Percentiles rank a stretch among this genome's conserved stretches.
These are phyloP conservation scores for Eugnorisma glareosa DNA, from an alignment of 2,888 invertebrate genomes.

Conservation along the genomic window DNA sequence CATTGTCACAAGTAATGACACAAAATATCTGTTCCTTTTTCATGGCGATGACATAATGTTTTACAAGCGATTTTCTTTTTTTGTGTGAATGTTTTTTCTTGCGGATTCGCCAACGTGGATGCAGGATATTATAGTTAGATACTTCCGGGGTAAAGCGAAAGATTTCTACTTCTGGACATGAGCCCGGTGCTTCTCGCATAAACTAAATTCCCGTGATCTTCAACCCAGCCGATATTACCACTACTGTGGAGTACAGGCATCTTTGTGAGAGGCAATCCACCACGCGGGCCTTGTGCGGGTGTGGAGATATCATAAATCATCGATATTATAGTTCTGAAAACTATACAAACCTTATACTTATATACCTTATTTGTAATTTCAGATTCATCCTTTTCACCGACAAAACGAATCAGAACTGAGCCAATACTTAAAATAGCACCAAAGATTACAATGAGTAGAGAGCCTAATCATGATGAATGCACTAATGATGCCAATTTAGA, in stretches of 20 bases:
- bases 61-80: not conserved
- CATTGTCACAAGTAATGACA: conserved; percentile 34
- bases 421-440: not conserved
- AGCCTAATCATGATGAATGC: not conserved
- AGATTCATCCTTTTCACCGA: conserved; percentile 53
- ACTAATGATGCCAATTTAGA: not conserved
- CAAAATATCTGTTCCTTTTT: conserved; percentile 12
- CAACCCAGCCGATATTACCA: not conserved
- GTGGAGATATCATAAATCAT: not conserved
- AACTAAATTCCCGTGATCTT: not conserved
- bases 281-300: not conserved
- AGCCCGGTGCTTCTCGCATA: not conserved
- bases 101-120: not conserved
- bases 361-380: not conserved
- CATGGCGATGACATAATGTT: not conserved
- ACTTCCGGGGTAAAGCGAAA: not conserved
- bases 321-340: not conserved
- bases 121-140: not conserved
- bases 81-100: not conserved
- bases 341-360: not conserved
- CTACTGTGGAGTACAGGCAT: not conserved
- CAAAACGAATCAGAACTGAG: conserved; percentile 31
- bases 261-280: not conserved
- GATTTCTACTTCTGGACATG: not conserved
- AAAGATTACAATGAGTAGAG: conserved; percentile 11